phyloP scores from a whole-genome alignment of 2,888 invertebrate species.

The Hemithea aestivaria region DNA sequence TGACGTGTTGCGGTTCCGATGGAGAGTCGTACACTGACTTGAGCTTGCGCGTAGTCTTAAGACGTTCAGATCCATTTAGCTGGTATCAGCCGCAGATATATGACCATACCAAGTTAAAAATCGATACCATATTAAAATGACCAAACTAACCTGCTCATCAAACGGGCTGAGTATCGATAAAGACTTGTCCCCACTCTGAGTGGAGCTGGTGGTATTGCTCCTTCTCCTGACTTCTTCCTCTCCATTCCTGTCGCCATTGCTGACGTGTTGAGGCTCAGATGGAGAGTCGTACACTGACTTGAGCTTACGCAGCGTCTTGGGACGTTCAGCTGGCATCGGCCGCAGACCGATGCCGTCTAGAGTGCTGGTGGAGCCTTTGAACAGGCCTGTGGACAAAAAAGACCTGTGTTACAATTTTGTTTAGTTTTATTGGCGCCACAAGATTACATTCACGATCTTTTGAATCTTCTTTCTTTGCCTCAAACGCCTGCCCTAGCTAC shows the following conservation, averaged over 20 bases:
- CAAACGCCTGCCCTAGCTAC: too few relatives aligned
- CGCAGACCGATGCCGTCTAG: constrained; percentile 80
- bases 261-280: constrained; percentile 48
- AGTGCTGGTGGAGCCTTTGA: constrained; percentile 89
- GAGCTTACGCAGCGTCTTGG: constrained; percentile 86
- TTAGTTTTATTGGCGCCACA: too few relatives aligned
- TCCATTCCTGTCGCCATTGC: constrained; percentile 67
- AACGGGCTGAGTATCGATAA: constrained; percentile 88
- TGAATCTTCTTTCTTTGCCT: too few relatives aligned
- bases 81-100: constrained; percentile 79
- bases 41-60: constrained; percentile 86
- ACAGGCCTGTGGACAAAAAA: constrained; percentile 81
- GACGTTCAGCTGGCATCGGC: constrained; percentile 83
- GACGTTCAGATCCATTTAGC: constrained; percentile 86
- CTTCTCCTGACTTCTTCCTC: constrained; percentile 74
- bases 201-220: constrained; percentile 66
- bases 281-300: constrained; percentile 85
- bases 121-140: too few relatives aligned
- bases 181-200: constrained; percentile 70
- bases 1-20: constrained; percentile 48
- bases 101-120: too few relatives aligned
- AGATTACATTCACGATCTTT: too few relatives aligned
- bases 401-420: too few relatives aligned
- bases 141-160: constrained; percentile 89
- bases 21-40: constrained; percentile 85